A percentile compares a stretch with the other conserved stretches of the same genome.
Evolutionary conservation across 2,113 vertebrate genomes (phyloP).

Genomic region (Boulengerochromis microlepis): DNA sequence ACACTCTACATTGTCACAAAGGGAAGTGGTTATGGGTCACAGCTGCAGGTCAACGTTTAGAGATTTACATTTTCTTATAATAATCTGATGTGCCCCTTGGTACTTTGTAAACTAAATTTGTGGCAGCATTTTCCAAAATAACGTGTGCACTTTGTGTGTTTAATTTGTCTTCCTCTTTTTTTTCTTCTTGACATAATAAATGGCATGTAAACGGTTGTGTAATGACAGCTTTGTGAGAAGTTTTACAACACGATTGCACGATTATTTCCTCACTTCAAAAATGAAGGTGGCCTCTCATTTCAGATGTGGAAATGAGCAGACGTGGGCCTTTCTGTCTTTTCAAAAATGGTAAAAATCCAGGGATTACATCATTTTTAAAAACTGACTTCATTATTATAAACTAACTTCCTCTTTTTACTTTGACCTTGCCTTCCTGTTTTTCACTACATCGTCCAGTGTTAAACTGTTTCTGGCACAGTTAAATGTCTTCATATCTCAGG

Average conservation of each 20-base stretch:
- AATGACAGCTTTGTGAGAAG: neutral
- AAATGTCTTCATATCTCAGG: neutral
- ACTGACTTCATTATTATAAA: neutral
- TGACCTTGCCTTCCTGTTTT: neutral
- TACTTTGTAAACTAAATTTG: neutral
- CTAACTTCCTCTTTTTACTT: neutral
- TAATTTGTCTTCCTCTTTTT: neutral
- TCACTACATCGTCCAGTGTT: neutral
- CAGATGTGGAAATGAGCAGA: neutral
- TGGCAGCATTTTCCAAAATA: neutral
- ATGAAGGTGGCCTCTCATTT: neutral
- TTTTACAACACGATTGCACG: neutral
- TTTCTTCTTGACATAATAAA: neutral
- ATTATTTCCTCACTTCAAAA: neutral
- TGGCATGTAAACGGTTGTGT: neutral
- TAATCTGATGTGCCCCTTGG: neutral
- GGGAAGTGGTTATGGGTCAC: conserved; percentile 21
- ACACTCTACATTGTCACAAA: neutral
- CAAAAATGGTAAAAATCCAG: neutral
- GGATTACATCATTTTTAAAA: neutral
- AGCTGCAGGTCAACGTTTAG: neutral
- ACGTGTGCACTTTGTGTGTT: neutral
- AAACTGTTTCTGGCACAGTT: neutral
- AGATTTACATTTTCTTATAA: neutral
- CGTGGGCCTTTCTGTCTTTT: neutral